Base-by-base conservation (phyloP, 2,888 invertebrate species). In the Fragum fragum region DNA sequence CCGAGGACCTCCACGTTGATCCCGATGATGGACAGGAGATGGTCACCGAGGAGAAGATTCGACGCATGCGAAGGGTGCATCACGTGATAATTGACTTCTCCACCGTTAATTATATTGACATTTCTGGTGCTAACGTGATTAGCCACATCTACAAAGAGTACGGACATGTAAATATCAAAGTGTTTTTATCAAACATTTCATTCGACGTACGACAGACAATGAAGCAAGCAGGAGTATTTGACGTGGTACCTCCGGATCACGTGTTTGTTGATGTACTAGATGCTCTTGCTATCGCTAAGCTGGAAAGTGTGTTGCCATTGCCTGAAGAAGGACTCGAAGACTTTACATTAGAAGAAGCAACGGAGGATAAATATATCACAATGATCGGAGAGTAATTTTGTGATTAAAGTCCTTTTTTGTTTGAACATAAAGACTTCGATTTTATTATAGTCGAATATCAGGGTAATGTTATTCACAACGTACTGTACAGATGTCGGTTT, bases 111-210 rank as follows among this genome's bases (percentile, higher is more conserved):
- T 92, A 92, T 78, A 76, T 92, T 71, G 92, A 92, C 72, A 89
- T 89, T 28, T 91, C 92, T 5, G 92, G 92, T n/a, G 91, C 90
- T 29, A 91, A 90, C 83, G 91, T 91, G 1, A 82, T 92, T 53
- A 85, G 87, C 47, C 91, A 92, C 73, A 90, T 92, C 76, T 90
- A 76, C 75, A 86, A 86, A 29, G 92, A 92, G 73, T 92, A 90
- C 73, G 87, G 85, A 2, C 92, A 92, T 80, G 92, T 92, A 1
- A 91, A 91, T 78, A 89, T 92, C 47, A 89, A 89, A 74, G 81
- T 92, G 23, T 91, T 90, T 82, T 75, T 92, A 47, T 87, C 91
- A 21, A 88, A 90, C 21, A 85, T 90, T 70, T 90, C 89, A 0
- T 77, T 76, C 14, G 89, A 88, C 61, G 88, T 92, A 53, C 76